Evolutionary conservation across 1,140 invertebrate species (phyloP).

Genomic region (Cydia splendana): DNA sequence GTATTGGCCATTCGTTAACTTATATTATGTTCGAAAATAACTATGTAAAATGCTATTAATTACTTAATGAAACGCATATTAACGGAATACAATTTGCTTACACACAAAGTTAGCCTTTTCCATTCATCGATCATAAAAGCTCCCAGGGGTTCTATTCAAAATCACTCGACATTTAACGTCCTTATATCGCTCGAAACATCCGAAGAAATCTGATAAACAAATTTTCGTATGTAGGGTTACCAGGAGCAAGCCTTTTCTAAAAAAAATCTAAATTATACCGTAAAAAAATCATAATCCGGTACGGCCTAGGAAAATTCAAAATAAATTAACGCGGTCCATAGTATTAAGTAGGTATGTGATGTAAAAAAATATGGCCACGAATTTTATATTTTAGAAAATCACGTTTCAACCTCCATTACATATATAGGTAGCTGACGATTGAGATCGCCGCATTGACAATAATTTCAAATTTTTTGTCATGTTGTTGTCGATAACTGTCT

Average conservation of each 20-base stretch:
- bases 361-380: no score
- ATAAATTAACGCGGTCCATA: no score
- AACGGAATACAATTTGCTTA: not conserved
- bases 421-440: no score
- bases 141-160: constrained; percentile 18
- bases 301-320: no score
- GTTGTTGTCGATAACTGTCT: no score
- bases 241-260: not conserved
- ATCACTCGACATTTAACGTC: constrained; percentile 11
- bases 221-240: constrained; percentile 19
- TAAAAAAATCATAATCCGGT: no score
- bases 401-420: no score
- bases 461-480: no score
- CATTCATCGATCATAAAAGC: constrained; percentile 20
- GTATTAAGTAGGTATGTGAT: no score
- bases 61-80: constrained; percentile 5
- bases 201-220: constrained; percentile 14
- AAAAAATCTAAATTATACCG: no score
- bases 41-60: not conserved
- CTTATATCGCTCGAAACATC: not conserved
- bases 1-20: not conserved
- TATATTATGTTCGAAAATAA: not conserved
- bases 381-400: no score
- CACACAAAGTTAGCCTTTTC: constrained; percentile 16
- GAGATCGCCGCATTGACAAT: no score